phyloP scores from a whole-genome alignment of 2,797 vertebrate species.

The Silurus aristotelis region DNA sequence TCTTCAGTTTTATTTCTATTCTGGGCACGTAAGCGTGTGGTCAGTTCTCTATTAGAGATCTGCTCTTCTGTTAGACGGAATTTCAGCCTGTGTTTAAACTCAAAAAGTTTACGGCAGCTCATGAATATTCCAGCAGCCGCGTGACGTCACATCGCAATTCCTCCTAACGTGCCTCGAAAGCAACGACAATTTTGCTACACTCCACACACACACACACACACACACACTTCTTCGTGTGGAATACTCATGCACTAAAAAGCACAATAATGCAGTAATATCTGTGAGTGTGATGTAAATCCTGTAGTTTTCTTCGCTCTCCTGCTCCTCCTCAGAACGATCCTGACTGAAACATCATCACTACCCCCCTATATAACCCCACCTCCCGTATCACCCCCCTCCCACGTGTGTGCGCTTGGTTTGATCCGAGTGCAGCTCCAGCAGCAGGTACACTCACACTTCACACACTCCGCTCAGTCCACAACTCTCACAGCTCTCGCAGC shows the following conservation, averaged over 20 bases:
- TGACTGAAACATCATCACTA: neutral
- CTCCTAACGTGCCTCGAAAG: neutral
- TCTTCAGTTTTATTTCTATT: neutral
- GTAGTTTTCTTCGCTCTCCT: neutral
- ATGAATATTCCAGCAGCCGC: neutral
- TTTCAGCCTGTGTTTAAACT: neutral
- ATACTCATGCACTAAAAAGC: neutral
- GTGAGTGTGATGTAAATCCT: neutral
- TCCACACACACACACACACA: neutral
- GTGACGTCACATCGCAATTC: neutral
- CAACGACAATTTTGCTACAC: neutral
- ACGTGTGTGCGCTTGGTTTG: neutral
- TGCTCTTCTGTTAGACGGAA: too few relatives aligned
- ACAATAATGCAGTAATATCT: neutral
- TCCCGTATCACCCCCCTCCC: neutral
- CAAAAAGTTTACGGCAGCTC: neutral
- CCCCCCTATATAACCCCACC: neutral
- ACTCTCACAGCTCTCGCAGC: neutral
- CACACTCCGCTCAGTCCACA: constrained; percentile 22
- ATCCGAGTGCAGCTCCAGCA: constrained; percentile 15
- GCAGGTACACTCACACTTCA: constrained; percentile 27
- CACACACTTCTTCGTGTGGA: neutral
- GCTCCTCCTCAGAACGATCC: neutral
- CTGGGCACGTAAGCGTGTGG: too few relatives aligned
- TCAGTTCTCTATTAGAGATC: too few relatives aligned